Conservation (phyloP, 2,113 vertebrate species). For the Zapus hudsonius region DNA sequence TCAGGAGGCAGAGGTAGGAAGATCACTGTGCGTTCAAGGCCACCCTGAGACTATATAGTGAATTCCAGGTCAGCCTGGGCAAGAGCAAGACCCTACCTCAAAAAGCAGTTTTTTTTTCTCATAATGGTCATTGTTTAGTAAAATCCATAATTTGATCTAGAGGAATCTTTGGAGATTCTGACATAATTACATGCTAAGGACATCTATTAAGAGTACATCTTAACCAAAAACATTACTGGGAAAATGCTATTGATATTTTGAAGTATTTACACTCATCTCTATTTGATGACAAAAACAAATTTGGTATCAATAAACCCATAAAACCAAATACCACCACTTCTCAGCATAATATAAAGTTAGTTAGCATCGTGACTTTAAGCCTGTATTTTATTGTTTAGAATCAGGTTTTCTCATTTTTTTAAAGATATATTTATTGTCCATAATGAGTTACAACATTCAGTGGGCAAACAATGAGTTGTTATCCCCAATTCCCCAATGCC, state of each 20-base stretch:
- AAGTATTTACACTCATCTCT: neutral
- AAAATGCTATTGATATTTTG: slow-evolving; percentile 14
- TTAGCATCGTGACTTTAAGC: neutral
- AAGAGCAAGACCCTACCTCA: neutral
- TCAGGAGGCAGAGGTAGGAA: no score
- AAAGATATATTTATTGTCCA: no score
- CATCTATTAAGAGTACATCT: slow-evolving; percentile 6
- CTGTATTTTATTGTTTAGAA: neutral
- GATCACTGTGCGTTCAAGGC: no score
- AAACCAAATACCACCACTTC: neutral
- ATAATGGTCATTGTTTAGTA: slow-evolving; percentile 31
- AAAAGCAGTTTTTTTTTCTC: slow-evolving; percentile 6
- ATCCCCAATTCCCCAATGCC: no score
- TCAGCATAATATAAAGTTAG: neutral
- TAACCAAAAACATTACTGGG: neutral
- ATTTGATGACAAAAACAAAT: slow-evolving; percentile 38
- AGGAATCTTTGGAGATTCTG: neutral
- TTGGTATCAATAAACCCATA: neutral
- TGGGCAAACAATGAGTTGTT: no score
- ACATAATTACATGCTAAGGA: neutral
- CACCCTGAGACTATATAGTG: no score
- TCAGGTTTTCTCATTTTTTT: slow-evolving; percentile 20
- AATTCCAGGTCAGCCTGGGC: no score
- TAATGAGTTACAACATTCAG: no score
- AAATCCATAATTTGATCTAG: slow-evolving; percentile 6